A percentile compares a stretch with the other conserved stretches of the same genome.
Conservation (phyloP, 2,797 vertebrate species). For the Sciurus vulgaris region DNA sequence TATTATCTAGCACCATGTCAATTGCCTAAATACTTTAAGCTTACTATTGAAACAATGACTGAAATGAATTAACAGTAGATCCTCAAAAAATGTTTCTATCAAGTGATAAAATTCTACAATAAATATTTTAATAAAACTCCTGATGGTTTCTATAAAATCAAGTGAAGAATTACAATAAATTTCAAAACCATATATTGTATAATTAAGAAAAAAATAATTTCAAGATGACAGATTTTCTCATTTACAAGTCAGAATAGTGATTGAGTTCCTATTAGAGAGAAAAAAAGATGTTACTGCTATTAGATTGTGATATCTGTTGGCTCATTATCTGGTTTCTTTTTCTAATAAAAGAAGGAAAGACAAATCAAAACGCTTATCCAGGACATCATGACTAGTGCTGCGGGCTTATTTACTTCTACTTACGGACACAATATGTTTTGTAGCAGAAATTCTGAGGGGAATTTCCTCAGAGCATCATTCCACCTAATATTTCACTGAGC, state of each 20-base stretch:
- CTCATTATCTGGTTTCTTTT: background rate
- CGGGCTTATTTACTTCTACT: background rate
- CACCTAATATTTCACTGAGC: background rate
- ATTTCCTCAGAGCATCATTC: background rate
- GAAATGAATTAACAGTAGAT: background rate
- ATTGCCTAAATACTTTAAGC: background rate
- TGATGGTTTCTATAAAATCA: slow-evolving; percentile 36
- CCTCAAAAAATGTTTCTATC: background rate
- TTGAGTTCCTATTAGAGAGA: background rate
- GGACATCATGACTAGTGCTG: background rate
- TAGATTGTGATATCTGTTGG: slow-evolving; percentile 14
- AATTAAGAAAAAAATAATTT: slow-evolving; percentile 34
- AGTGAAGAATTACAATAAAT: slow-evolving; percentile 45
- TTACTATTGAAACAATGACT: background rate
- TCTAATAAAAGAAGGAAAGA: slow-evolving; percentile 36
- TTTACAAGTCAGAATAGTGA: background rate
- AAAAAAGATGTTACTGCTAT: background rate
- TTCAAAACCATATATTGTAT: slow-evolving; percentile 8
- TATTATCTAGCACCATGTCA: background rate
- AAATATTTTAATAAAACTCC: slow-evolving; percentile 30
- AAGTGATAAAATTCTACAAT: slow-evolving; percentile 16
- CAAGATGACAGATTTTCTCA: slow-evolving; percentile 42
- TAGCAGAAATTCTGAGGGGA: background rate
- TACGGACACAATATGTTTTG: background rate
- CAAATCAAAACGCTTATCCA: background rate